These are phyloP conservation scores for Danio aesculapii DNA, from an alignment of 2,797 vertebrate species.

Conservation along the genomic window DNA sequence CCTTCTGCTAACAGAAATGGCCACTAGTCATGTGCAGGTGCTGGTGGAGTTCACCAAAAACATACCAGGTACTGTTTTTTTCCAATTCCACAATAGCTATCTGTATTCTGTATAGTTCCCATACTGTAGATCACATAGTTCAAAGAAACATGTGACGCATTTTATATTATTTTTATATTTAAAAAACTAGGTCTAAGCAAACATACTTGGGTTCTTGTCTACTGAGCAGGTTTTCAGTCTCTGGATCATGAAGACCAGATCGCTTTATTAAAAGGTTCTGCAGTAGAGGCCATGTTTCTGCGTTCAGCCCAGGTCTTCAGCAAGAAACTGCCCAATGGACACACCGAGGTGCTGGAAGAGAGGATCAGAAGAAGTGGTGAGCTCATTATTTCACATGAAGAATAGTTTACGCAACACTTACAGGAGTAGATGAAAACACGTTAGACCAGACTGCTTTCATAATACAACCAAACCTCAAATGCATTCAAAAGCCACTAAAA, in stretches of 20 bases:
- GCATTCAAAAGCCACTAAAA: no score
- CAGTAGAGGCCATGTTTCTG: conserved; percentile 98
- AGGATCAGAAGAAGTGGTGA: conserved; percentile 94
- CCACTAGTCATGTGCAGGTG: conserved; percentile 96
- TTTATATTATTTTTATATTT: not conserved
- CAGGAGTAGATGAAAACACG: no score
- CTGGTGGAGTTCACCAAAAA: conserved; percentile 99
- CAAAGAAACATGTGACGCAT: not conserved
- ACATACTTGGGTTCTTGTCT: not conserved
- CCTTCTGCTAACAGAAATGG: conserved; percentile 97
- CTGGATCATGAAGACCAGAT: conserved; percentile 98
- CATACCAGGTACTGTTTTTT: conserved; percentile 83
- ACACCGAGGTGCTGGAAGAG: conserved; percentile 88
- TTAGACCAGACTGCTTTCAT: no score
- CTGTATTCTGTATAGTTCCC: not conserved
- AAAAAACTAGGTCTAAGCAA: not conserved
- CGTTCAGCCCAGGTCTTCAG: conserved; percentile 95
- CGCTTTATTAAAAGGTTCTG: conserved; percentile 95
- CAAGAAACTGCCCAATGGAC: conserved; percentile 87
- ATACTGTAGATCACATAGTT: not conserved
- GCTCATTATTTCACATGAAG: conserved; percentile 26
- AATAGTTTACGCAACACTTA: no score
- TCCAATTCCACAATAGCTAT: not conserved
- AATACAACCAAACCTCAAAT: no score
- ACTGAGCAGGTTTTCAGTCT: conserved; percentile 88